Evolutionary conservation across 2,888 invertebrate species (phyloP).

Genomic region (Alviniconcha strummeri): DNA sequence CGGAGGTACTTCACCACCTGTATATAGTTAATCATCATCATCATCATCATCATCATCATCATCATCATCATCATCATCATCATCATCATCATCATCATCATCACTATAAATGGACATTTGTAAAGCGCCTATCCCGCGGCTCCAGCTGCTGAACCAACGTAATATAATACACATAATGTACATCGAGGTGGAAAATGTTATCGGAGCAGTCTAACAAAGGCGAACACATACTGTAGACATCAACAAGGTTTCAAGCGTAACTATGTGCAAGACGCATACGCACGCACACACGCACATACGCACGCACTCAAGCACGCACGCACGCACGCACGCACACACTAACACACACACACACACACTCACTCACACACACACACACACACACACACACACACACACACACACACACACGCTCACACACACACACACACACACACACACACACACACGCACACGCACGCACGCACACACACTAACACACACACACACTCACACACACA

Average conservation of each 20-base stretch:
- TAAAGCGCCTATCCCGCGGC: too few species aligned
- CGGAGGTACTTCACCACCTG: constrained; percentile 61
- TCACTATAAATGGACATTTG: too few species aligned
- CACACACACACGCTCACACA: neutral
- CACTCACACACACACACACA: neutral
- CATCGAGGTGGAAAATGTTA: too few species aligned
- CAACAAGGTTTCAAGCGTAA: too few species aligned
- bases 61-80: neutral
- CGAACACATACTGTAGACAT: too few species aligned
- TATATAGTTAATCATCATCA: constrained; percentile 7
- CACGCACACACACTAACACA: neutral
- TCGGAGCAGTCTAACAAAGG: too few species aligned
- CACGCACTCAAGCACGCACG: neutral
- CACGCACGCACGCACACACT: neutral
- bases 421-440: neutral
- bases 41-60: neutral
- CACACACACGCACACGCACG: neutral
- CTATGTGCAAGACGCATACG: neutral
- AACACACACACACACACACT: neutral
- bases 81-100: neutral
- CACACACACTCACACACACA: neutral
- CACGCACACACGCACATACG: neutral
- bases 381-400: constrained; percentile 4
- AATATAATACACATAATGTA: too few species aligned
- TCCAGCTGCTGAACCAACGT: too few species aligned